Base-by-base conservation (phyloP, 2,113 vertebrate species). In the Maylandia zebra region DNA sequence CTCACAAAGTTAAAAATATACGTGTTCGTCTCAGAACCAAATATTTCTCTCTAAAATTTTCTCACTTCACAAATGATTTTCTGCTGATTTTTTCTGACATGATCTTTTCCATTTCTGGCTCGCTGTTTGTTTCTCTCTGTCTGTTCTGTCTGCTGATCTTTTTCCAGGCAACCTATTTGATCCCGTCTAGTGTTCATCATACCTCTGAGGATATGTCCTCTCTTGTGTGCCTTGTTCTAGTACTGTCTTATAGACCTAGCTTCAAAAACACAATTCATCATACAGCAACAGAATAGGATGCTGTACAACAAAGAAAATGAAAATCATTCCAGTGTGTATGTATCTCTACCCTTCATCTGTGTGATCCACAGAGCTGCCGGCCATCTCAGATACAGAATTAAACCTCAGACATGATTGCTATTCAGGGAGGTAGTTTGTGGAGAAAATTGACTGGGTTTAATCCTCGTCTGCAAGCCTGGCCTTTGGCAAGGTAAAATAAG, bases 291-390 rank as follows among this genome's bases (percentile, higher is more conserved):
- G 80, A 87, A 59, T 22, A 64, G 76, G 80, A 86, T 16, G 38
- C 50, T 38, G 30, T 81, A 34, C 27, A 19, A 57, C 69, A 71
- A 43, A 87, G 83, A 87, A 81, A 91, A 81, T 48, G 57, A 74
- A 55, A 86, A 57, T 55, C 30, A 48, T 53, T n/a, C 34, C 2
- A 4, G n/a, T 50, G 57, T 48, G 22, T 11, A 38, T 12, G 8
- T 82, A 88, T 92, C 90, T 45, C 59, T 43, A 69, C 56, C 64
- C 57, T 86, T 88, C 85, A 86, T 93, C 84, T 86, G 56, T 78
- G 69, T 71, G 85, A 88, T 90, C 57, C 69, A 64, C 53, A 9
- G 82, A 85, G 83, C 83, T 66, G 88, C 82, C 19, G 34, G 90
- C 80, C 16, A 34, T 57, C 85, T 86, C 84, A 32, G 66, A 82